phyloP scores from a whole-genome alignment of 2,113 vertebrate species.

The Pelobates fuscus region DNA sequence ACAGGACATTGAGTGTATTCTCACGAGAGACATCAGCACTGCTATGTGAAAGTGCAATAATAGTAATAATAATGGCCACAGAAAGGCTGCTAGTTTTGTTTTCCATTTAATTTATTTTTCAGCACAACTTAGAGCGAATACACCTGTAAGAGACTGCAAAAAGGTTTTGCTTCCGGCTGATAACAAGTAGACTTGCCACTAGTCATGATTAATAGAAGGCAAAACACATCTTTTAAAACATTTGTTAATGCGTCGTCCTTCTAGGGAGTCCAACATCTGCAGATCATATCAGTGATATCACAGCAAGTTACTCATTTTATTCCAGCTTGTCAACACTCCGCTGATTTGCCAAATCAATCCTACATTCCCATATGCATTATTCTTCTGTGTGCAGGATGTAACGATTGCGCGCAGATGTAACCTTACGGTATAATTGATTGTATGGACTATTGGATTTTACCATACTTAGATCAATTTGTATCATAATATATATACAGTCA shows the following conservation, averaged over 20 bases:
- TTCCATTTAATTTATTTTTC: constrained; percentile 37
- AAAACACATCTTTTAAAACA: constrained; percentile 41
- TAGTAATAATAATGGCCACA: constrained; percentile 19
- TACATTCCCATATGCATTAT: constrained; percentile 32
- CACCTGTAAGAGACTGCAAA: constrained; percentile 38
- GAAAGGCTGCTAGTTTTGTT: constrained; percentile 37
- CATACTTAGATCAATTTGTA: too few relatives aligned
- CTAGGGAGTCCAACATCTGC: constrained; percentile 44
- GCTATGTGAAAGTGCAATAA: constrained; percentile 28
- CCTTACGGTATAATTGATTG: not conserved
- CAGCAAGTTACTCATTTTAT: constrained; percentile 47
- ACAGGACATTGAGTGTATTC: not conserved
- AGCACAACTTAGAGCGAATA: constrained; percentile 33
- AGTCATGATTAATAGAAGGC: constrained; percentile 45
- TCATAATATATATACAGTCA: too few relatives aligned
- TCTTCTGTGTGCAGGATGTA: constrained; percentile 15
- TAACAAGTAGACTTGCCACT: constrained; percentile 43
- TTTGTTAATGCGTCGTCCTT: constrained; percentile 47
- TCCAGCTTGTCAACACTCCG: constrained; percentile 36
- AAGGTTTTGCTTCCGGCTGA: constrained; percentile 42
- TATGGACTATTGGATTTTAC: not conserved
- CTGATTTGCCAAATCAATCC: constrained; percentile 45
- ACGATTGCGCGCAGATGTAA: constrained; percentile 29
- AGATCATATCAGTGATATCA: constrained; percentile 42
- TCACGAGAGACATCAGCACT: constrained; percentile 32